These are phyloP conservation scores for Micropoecilia bifurca DNA, from an alignment of 2,797 vertebrate genomes.

Conservation along the genomic window DNA sequence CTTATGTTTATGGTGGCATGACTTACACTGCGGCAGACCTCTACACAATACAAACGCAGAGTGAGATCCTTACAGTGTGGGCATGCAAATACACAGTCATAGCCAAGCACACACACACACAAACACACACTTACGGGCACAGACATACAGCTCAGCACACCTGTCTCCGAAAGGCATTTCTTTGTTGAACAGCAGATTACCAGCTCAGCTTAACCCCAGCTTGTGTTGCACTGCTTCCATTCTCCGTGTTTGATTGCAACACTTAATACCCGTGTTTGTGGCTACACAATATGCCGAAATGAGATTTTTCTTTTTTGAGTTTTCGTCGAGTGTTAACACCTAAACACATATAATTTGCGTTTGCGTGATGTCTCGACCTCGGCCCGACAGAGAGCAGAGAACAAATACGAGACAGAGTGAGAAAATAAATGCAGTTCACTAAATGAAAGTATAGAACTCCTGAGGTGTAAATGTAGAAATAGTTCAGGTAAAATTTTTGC, in stretches of 20 bases:
- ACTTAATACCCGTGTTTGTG: conserved; percentile 36
- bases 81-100: conserved; percentile 39
- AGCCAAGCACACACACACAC: conserved; percentile 19
- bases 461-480: conserved; percentile 1
- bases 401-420: background rate
- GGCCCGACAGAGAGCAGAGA: background rate
- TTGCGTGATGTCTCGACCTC: conserved; percentile 28
- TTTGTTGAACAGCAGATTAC: conserved; percentile 70
- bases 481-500: background rate
- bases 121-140: conserved; percentile 9
- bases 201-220: conserved; percentile 60
- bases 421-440: background rate
- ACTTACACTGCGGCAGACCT: conserved; percentile 51
- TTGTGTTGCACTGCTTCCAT: conserved; percentile 47
- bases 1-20: conserved; percentile 69
- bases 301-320: conserved; percentile 5
- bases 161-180: conserved; percentile 66
- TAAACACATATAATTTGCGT: conserved; percentile 1
- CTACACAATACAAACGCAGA: conserved; percentile 65
- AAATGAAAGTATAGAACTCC: background rate
- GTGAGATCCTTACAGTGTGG: conserved; percentile 63
- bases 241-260: conserved; percentile 15
- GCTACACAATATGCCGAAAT: conserved; percentile 27
- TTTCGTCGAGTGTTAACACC: background rate
- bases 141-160: conserved; percentile 51